phyloP scores from a whole-genome alignment of 2,113 vertebrate species.

The Sturnira hondurensis region DNA sequence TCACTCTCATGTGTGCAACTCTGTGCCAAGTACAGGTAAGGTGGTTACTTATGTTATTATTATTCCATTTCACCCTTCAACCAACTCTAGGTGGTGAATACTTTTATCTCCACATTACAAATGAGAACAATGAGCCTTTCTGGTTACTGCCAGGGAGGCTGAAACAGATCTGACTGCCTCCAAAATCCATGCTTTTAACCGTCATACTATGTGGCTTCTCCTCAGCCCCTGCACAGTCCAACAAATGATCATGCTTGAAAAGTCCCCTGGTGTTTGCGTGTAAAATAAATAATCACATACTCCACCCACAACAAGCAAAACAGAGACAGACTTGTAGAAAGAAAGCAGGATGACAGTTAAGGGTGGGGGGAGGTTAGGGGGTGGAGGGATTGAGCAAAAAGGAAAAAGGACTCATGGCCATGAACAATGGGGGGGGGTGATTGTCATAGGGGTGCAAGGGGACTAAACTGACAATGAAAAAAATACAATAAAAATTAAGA shows the following conservation, averaged over 20 bases:
- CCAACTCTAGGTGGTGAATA: not conserved
- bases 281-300: not conserved
- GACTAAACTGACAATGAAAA: no score
- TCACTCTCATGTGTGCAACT: not conserved
- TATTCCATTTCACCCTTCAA: slow-evolving; percentile 4
- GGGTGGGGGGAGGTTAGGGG: no score
- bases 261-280: not conserved
- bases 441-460: no score
- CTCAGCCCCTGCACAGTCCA: not conserved
- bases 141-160: not conserved
- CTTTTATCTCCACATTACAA: not conserved
- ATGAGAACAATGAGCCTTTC: not conserved
- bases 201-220: not conserved
- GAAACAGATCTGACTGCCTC: not conserved
- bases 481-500: no score
- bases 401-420: no score
- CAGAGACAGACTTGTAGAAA: no score
- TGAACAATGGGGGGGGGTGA: no score
- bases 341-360: no score
- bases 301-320: no score
- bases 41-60: not conserved
- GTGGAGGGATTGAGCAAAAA: no score
- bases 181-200: not conserved
- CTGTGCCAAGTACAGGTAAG: not conserved
- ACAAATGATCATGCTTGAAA: slow-evolving; percentile 15